A percentile compares a stretch with the other conserved stretches of the same genome.
Conservation (phyloP, 2,113 vertebrate genomes). For the Oncorhynchus keta region DNA sequence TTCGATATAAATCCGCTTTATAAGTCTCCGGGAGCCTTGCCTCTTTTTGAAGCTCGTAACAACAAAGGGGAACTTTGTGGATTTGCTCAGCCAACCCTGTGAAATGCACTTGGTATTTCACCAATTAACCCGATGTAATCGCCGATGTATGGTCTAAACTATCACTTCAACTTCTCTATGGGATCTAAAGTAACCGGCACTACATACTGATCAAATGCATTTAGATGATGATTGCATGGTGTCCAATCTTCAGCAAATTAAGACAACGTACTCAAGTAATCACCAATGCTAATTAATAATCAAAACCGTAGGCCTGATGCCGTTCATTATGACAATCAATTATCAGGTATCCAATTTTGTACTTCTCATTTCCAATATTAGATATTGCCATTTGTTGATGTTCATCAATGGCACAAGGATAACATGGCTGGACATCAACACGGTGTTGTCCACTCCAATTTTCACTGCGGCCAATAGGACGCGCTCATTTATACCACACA, state of each 20-base stretch:
- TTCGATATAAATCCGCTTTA: constrained; percentile 7
- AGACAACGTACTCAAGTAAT: neutral
- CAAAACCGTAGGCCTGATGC: neutral
- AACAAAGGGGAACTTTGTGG: constrained; percentile 8
- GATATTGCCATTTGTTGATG: neutral
- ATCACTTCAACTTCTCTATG: neutral
- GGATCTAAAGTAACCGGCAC: neutral
- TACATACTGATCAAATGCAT: neutral
- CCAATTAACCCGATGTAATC: neutral
- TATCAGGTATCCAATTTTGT: neutral
- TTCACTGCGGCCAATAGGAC: neutral
- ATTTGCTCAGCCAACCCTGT: constrained; percentile 1
- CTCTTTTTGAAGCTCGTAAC: constrained; percentile 1
- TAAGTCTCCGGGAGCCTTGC: neutral
- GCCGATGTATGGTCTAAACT: neutral
- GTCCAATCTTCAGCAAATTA: neutral
- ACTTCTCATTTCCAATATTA: neutral
- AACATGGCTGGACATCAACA: constrained; percentile 12
- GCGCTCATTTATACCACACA: constrained; percentile 33
- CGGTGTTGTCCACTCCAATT: neutral
- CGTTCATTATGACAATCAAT: no score
- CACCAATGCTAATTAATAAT: neutral
- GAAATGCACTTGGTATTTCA: neutral
- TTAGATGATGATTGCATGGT: neutral
- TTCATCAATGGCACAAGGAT: neutral